A percentile compares a stretch with the other conserved stretches of the same genome.
Conservation (phyloP, 2,888 invertebrate genomes). For the Sesia bembeciformis region DNA sequence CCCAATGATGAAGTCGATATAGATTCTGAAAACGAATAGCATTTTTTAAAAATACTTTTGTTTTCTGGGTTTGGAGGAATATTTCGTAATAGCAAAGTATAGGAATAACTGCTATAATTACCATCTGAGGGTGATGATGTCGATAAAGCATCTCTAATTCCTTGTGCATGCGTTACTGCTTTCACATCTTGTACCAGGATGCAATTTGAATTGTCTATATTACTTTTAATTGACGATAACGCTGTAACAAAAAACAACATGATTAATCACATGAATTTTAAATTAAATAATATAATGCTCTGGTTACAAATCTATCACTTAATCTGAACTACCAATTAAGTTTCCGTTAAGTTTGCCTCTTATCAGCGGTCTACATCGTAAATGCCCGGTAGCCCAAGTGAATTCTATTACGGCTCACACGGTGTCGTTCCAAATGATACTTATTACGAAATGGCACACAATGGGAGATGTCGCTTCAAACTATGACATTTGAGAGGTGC, state of each 20-base stretch:
- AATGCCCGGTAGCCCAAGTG: slow-evolving; percentile 47
- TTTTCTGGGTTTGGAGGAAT: not conserved
- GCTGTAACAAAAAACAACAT: slow-evolving; percentile 76
- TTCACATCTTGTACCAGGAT: slow-evolving; percentile 92
- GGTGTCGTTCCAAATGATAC: slow-evolving; percentile 13
- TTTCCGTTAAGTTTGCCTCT: slow-evolving; percentile 44
- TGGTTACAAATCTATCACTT: slow-evolving; percentile 26
- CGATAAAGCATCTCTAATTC: slow-evolving; percentile 81
- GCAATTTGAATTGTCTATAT: slow-evolving; percentile 91
- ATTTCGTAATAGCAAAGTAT: not conserved
- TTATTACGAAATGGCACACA: slow-evolving; percentile 1
- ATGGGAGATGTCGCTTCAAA: slow-evolving; percentile 40
- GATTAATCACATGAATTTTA: slow-evolving; percentile 1
- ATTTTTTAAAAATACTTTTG: not conserved
- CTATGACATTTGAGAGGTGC: slow-evolving; percentile 31
- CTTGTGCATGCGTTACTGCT: slow-evolving; percentile 90
- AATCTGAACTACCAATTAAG: slow-evolving; percentile 48
- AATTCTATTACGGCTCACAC: slow-evolving; percentile 50
- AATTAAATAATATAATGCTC: slow-evolving; percentile 18
- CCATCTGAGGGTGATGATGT: slow-evolving; percentile 67
- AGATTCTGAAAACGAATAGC: slow-evolving; percentile 75
- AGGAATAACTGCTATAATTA: slow-evolving; percentile 14
- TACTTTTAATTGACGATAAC: slow-evolving; percentile 91
- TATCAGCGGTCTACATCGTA: slow-evolving; percentile 45
- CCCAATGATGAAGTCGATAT: slow-evolving; percentile 66